Conservation (phyloP, 2,888 invertebrate genomes). For the Eremobia ochroleuca region DNA sequence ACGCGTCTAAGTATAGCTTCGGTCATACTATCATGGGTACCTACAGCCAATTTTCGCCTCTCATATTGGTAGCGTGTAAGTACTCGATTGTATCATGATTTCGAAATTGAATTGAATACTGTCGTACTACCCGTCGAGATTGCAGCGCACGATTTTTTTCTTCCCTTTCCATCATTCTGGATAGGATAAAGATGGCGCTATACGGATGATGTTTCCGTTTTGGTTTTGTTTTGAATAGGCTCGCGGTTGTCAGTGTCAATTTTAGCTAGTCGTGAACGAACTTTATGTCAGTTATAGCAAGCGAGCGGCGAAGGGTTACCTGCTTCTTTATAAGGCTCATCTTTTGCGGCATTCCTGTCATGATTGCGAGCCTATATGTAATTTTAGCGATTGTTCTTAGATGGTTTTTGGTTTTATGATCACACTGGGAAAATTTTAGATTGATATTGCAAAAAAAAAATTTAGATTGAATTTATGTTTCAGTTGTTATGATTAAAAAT, state of each 20-base stretch:
- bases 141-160: slow-evolving; percentile 56
- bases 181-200: slow-evolving; percentile 61
- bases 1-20: slow-evolving; percentile 78
- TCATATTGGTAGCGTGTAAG: slow-evolving; percentile 88
- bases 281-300: slow-evolving; percentile 83
- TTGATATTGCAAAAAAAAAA: slow-evolving; percentile 47
- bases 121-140: slow-evolving; percentile 72
- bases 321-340: slow-evolving; percentile 72
- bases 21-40: slow-evolving; percentile 80
- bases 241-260: slow-evolving; percentile 79
- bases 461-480: too few species aligned
- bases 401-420: slow-evolving; percentile 70
- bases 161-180: slow-evolving; percentile 64
- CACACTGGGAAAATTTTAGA: slow-evolving; percentile 53
- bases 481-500: too few species aligned
- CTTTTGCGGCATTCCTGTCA: slow-evolving; percentile 81
- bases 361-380: slow-evolving; percentile 80
- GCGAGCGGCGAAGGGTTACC: slow-evolving; percentile 71
- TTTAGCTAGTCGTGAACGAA: slow-evolving; percentile 75
- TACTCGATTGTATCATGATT: slow-evolving; percentile 85
- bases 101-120: slow-evolving; percentile 87
- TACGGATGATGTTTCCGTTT: slow-evolving; percentile 54
- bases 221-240: slow-evolving; percentile 46
- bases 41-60: slow-evolving; percentile 87
- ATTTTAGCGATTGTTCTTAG: slow-evolving; percentile 78